These are phyloP conservation scores for Ylistrum balloti DNA, from an alignment of 1,140 invertebrate genomes.

Conservation along the genomic window DNA sequence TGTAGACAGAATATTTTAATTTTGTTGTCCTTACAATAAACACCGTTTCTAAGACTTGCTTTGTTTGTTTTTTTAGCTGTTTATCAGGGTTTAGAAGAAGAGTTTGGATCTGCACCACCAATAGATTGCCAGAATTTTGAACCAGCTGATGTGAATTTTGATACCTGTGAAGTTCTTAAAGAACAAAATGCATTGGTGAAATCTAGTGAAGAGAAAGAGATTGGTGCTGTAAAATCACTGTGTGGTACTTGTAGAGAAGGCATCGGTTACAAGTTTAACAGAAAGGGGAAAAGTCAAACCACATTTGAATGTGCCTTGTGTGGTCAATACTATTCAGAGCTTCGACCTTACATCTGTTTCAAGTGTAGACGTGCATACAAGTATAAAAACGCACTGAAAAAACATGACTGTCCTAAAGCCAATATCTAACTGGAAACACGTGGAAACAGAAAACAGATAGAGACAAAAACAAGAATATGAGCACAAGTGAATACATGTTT, in stretches of 20 bases:
- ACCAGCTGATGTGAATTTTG: constrained; percentile 1
- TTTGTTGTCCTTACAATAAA: not conserved
- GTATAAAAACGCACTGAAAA: constrained; percentile 40
- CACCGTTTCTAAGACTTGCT: not conserved
- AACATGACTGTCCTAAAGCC: constrained; percentile 12
- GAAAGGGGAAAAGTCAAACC: not conserved
- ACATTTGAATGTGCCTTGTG: constrained; percentile 23
- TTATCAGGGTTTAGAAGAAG: not conserved
- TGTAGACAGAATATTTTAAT: not conserved
- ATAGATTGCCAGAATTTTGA: not conserved
- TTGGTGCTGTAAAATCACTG: not conserved
- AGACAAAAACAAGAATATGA: too few species aligned
- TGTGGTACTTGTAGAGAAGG: not conserved
- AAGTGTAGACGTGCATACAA: constrained; percentile 42
- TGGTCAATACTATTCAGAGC: not conserved
- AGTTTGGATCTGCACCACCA: not conserved
- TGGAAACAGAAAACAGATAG: too few species aligned
- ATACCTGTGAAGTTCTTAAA: not conserved
- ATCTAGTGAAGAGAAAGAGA: not conserved
- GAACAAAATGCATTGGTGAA: not conserved
- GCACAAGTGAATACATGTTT: too few species aligned
- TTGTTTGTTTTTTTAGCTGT: constrained; percentile 8
- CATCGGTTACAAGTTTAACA: not conserved
- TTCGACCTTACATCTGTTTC: constrained; percentile 43
- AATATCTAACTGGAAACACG: too few species aligned